Evolutionary conservation across 2,888 invertebrate genomes (phyloP), one percentile per base, ranked within the genome.

Genomic region (Cyaniris semiargus): DNA sequence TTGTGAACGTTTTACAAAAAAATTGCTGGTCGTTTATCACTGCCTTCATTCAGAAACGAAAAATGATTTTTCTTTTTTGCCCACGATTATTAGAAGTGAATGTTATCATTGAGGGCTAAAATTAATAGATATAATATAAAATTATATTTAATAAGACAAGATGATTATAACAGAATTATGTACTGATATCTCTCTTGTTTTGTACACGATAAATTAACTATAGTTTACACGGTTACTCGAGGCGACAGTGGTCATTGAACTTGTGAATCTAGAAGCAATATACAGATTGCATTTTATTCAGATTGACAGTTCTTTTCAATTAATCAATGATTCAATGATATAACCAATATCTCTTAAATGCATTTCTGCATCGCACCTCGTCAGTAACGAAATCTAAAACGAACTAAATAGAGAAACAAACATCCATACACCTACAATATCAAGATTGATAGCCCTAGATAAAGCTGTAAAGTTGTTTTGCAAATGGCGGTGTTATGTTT

Each of bases 381-480:
- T 44, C 44, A 44, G 44, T 44, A 44, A 44, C 44, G 3, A 44
- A 53, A 18, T 18, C 5, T 53, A 53, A 53, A 3, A 15, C 48
- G 4, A 48, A 53, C 53, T 18, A 18, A 53, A 53, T 53, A 53
- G 18, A 53, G 5, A 53, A 53, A 53, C 53, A 60, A 23, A 60
- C 23, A 60, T 21, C 8, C n/a, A 58, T 58, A 58, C 8, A 60
- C 23, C 4, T 13, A 10, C 60, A 23, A 13, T 60, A 60, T 23
- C 10, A 60, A 60, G 23, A 60, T 58, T 21, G 21, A 58, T 21
- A 21, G 58, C 58, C 5, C 8, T 58, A n/a, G 58, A 58, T 58
- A 21, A 58, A n/a, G n/a, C 58, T 58, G 58, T 58, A 21, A 21
- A 58, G 58, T 58, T 58, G 21, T 58, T 58, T 58, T 58, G 58